Percentiles rank a stretch among this genome's conserved stretches.
These are phyloP conservation scores for Ditylenchus dipsaci DNA, from an alignment of 1,140 invertebrate species.

Conservation along the genomic window DNA sequence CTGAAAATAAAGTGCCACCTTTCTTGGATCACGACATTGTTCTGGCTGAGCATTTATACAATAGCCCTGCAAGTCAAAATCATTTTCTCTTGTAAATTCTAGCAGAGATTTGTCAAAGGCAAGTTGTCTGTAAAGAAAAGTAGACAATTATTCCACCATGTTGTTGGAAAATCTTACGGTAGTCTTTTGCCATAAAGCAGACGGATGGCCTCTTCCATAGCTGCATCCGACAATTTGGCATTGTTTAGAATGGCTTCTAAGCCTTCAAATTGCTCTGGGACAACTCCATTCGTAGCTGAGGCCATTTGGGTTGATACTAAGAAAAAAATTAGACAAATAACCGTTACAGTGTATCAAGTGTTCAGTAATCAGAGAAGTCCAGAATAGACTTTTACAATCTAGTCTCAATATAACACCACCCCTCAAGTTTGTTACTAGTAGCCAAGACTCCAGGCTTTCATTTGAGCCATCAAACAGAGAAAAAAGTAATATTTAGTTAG, in stretches of 20 bases:
- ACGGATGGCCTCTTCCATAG: constrained; percentile 37
- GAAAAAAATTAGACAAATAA: too few relatives aligned
- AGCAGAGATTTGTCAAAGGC: constrained; percentile 62
- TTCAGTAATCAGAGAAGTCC: too few relatives aligned
- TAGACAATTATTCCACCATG: constrained; percentile 16
- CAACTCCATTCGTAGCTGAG: not conserved
- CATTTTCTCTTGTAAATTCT: constrained; percentile 62
- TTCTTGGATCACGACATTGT: constrained; percentile 66
- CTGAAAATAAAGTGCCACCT: too few relatives aligned
- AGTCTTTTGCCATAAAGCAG: constrained; percentile 41
- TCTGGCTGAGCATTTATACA: constrained; percentile 69
- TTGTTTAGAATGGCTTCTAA: constrained; percentile 30
- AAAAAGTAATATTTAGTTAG: too few relatives aligned
- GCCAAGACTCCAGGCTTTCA: too few relatives aligned
- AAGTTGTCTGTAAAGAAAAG: constrained; percentile 57
- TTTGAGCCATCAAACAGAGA: too few relatives aligned
- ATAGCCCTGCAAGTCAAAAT: constrained; percentile 76
- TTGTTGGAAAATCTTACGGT: constrained; percentile 26
- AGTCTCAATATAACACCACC: too few relatives aligned
- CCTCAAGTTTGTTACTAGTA: too few relatives aligned
- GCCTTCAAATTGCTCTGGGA: constrained; percentile 5
- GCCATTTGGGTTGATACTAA: not conserved
- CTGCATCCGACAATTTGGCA: constrained; percentile 19
- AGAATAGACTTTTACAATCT: too few relatives aligned
- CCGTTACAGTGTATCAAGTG: too few relatives aligned